These are phyloP conservation scores for Helicolenus hilgendorfi DNA, from an alignment of 2,797 vertebrate genomes.

Conservation along the genomic window DNA sequence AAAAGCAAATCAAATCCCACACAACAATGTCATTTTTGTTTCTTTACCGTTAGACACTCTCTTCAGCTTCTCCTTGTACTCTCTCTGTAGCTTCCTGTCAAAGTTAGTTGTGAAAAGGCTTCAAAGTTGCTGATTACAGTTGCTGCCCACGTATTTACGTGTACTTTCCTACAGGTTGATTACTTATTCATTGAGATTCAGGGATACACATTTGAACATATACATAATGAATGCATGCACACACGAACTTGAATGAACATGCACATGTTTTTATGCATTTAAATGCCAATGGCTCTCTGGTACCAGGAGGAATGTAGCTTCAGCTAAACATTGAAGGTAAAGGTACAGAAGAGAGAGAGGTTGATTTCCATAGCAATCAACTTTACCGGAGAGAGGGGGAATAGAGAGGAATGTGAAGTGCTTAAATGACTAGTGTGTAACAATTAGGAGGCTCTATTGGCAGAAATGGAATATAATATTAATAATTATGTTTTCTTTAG, in stretches of 20 bases:
- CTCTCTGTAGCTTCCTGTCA: constrained; percentile 11
- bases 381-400: not conserved
- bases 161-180: not conserved
- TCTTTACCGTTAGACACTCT: constrained; percentile 24
- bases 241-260: not conserved
- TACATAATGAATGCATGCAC: not conserved
- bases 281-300: not conserved
- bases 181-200: constrained; percentile 3
- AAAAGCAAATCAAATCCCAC: constrained; percentile 67
- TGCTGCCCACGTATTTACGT: constrained; percentile 34
- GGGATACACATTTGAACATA: not conserved
- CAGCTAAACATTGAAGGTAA: constrained; percentile 37
- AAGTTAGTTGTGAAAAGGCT: constrained; percentile 35
- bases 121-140: constrained; percentile 50
- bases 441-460: too few relatives aligned
- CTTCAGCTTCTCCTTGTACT: constrained; percentile 14
- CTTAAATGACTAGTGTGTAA: too few relatives aligned
- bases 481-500: too few relatives aligned
- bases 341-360: constrained; percentile 12
- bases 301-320: constrained; percentile 14
- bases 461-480: too few relatives aligned
- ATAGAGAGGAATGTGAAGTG: not conserved
- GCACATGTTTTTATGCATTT: constrained; percentile 17
- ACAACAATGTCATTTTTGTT: constrained; percentile 56
- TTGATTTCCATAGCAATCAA: constrained; percentile 24